These are phyloP conservation scores for Brachynemurus nebulosus DNA, from an alignment of 2,888 invertebrate genomes.

Conservation along the genomic window DNA sequence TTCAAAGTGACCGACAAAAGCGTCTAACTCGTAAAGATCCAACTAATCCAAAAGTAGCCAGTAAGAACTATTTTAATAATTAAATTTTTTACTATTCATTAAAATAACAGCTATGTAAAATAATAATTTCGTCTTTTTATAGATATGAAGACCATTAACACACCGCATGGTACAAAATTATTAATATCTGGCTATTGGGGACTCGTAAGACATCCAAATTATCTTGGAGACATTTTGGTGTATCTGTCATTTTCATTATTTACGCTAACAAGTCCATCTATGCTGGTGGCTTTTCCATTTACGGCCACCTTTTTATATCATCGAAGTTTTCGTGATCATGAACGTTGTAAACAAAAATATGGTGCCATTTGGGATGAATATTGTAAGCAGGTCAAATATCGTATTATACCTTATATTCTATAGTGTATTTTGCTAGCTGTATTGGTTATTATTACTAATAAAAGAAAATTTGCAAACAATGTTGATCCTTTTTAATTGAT, in stretches of 20 bases:
- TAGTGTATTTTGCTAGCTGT: too few species aligned
- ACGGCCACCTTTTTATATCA: conserved; percentile 48
- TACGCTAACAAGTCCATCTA: conserved; percentile 39
- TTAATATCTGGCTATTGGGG: conserved; percentile 72
- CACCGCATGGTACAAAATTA: conserved; percentile 62
- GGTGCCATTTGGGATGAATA: conserved; percentile 76
- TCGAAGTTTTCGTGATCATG: conserved; percentile 53
- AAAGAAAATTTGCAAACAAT: too few species aligned
- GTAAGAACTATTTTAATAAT: conserved; percentile 55
- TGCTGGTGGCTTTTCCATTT: conserved; percentile 37
- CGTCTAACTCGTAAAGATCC: conserved; percentile 70
- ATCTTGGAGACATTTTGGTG: conserved; percentile 69
- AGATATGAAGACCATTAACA: conserved; percentile 63
- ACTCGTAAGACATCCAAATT: conserved; percentile 74
- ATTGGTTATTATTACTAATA: too few species aligned
- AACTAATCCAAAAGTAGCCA: conserved; percentile 47
- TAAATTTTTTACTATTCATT: too few species aligned
- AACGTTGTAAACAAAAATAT: conserved; percentile 55
- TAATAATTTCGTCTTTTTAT: too few species aligned
- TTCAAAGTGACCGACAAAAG: conserved; percentile 60
- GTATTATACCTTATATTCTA: conserved; percentile 67
- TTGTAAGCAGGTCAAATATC: conserved; percentile 57
- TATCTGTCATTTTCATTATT: conserved; percentile 40
- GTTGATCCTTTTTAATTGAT: too few species aligned
- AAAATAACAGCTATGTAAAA: too few species aligned